phyloP scores from a whole-genome alignment of 2,888 invertebrate genomes.

The Stenotaenia linearis region DNA sequence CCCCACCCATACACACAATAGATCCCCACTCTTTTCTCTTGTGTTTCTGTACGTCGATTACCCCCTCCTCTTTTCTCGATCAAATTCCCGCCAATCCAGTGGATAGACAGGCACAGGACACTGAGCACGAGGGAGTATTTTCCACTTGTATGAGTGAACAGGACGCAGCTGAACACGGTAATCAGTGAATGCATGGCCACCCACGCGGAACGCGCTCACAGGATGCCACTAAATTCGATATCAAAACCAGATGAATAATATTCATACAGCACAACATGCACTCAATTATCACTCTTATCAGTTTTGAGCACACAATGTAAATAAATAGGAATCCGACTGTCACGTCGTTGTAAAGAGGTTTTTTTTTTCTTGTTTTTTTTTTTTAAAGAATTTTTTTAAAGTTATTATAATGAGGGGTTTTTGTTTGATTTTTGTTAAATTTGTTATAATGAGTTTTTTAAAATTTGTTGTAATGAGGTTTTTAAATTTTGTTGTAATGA shows the following conservation, averaged over 20 bases:
- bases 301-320: neutral
- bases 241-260: conserved; percentile 4
- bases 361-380: too few relatives aligned
- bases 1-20: neutral
- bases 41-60: neutral
- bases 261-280: neutral
- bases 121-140: conserved; percentile 9
- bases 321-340: neutral
- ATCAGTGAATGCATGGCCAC: neutral
- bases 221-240: conserved; percentile 9
- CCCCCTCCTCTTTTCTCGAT: neutral
- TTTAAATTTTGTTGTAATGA: too few relatives aligned
- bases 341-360: neutral
- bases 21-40: neutral
- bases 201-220: neutral
- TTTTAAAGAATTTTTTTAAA: too few relatives aligned
- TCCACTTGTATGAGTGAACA: conserved; percentile 5
- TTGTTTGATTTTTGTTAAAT: too few relatives aligned
- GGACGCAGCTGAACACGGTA: conserved; percentile 9
- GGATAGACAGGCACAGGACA: conserved; percentile 1
- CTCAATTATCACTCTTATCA: conserved; percentile 4
- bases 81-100: neutral
- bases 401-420: neutral
- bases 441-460: too few relatives aligned
- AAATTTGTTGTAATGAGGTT: too few relatives aligned